phyloP scores from a whole-genome alignment of 2,888 invertebrate species.

The Bibio marci region DNA sequence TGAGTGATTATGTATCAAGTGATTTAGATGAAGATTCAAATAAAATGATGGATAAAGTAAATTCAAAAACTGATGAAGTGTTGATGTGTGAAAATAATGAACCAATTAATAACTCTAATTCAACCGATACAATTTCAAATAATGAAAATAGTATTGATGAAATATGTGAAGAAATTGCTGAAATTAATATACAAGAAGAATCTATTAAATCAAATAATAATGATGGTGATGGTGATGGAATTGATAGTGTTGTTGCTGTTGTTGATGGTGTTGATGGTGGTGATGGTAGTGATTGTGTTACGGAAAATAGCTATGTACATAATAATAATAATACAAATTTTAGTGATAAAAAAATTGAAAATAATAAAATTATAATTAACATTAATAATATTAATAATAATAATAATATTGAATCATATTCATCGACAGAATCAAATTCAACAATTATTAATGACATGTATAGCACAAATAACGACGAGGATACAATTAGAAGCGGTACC shows the following conservation, averaged over 20 bases:
- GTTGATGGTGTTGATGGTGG: slow-evolving; percentile 2
- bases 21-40: neutral
- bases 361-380: neutral
- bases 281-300: neutral
- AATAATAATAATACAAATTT: neutral
- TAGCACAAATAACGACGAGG: too few species aligned
- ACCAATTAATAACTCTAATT: too few species aligned
- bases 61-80: too few species aligned
- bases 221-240: too few species aligned
- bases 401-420: neutral
- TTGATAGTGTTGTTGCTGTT: too few species aligned
- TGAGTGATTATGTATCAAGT: neutral
- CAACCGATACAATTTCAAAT: neutral
- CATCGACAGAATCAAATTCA: too few species aligned
- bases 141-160: neutral
- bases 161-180: neutral
- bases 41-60: too few species aligned
- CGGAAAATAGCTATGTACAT: slow-evolving; percentile 5
- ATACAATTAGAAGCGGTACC: too few species aligned
- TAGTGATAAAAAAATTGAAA: neutral
- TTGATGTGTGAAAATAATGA: too few species aligned
- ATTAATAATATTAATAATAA: neutral
- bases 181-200: too few species aligned
- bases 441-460: too few species aligned
- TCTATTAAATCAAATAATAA: too few species aligned